phyloP scores from a whole-genome alignment of 2,797 vertebrate species.

The Microtus obscurus region DNA sequence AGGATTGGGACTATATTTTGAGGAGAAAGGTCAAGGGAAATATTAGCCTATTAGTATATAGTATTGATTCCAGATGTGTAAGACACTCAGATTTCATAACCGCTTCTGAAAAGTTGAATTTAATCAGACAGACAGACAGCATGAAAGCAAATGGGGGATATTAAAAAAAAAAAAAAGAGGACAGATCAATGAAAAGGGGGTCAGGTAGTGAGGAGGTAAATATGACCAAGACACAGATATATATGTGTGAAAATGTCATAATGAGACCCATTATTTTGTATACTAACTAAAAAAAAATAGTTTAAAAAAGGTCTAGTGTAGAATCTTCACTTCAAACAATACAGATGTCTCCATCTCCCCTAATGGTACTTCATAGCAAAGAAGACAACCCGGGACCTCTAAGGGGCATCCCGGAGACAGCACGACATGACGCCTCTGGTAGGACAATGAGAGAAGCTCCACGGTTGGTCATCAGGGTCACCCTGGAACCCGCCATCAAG shows the following conservation, averaged over 20 bases:
- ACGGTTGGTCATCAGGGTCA: not conserved
- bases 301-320: not conserved
- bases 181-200: not conserved
- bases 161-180: not conserved
- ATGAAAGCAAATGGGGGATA: not conserved
- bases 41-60: not conserved
- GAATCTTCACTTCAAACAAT: not conserved
- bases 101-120: not conserved
- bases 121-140: too few species aligned
- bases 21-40: not conserved
- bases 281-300: not conserved
- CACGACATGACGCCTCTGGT: too few species aligned
- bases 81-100: not conserved
- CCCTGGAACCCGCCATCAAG: not conserved
- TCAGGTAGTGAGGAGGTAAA: not conserved
- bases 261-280: slow-evolving; percentile 1
- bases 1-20: not conserved
- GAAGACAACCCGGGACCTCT: not conserved
- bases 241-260: slow-evolving; percentile 25
- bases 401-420: not conserved
- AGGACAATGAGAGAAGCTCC: not conserved
- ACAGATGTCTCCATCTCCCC: not conserved
- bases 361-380: not conserved
- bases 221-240: not conserved
- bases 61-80: not conserved